A percentile compares a stretch with the other conserved stretches of the same genome.
Evolutionary conservation across 2,113 vertebrate genomes (phyloP).

Genomic region (Ascaphus truei): DNA sequence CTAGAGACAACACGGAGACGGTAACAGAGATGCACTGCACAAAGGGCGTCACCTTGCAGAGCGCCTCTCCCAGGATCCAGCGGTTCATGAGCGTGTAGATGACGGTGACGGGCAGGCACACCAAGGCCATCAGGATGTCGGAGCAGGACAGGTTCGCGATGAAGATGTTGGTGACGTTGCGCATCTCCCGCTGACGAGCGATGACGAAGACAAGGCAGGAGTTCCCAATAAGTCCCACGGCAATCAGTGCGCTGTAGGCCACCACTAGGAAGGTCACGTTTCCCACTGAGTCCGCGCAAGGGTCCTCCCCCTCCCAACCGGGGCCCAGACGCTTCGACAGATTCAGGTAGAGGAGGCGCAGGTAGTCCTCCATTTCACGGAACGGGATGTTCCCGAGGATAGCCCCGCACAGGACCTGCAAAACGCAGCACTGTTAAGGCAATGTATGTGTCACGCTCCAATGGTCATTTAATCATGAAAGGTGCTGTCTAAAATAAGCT

Average conservation of each 20-base stretch:
- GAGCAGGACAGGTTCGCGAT: conserved; percentile 71
- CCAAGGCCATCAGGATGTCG: conserved; percentile 65
- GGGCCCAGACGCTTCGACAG: conserved; percentile 40
- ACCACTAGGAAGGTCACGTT: conserved; percentile 62
- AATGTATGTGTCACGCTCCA: no score
- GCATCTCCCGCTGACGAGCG: conserved; percentile 59
- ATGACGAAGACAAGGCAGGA: conserved; percentile 65
- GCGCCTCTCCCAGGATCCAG: conserved; percentile 64
- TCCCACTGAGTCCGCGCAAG: conserved; percentile 56
- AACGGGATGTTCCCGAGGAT: neutral
- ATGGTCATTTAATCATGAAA: no score
- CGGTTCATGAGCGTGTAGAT: conserved; percentile 72
- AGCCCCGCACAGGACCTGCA: conserved; percentile 15
- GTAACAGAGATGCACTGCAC: conserved; percentile 67
- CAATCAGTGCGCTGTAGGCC: conserved; percentile 64
- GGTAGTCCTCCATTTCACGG: conserved; percentile 38
- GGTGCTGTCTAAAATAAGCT: no score
- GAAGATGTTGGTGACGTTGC: conserved; percentile 69
- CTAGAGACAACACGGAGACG: conserved; percentile 63
- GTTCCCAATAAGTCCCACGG: conserved; percentile 63
- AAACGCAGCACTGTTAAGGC: no score
- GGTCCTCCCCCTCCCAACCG: conserved; percentile 42
- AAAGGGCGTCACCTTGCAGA: conserved; percentile 68
- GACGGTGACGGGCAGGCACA: conserved; percentile 66
- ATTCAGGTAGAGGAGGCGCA: conserved; percentile 40